These are phyloP conservation scores for Lamproptera curius DNA, from an alignment of 2,888 invertebrate genomes.

Conservation along the genomic window DNA sequence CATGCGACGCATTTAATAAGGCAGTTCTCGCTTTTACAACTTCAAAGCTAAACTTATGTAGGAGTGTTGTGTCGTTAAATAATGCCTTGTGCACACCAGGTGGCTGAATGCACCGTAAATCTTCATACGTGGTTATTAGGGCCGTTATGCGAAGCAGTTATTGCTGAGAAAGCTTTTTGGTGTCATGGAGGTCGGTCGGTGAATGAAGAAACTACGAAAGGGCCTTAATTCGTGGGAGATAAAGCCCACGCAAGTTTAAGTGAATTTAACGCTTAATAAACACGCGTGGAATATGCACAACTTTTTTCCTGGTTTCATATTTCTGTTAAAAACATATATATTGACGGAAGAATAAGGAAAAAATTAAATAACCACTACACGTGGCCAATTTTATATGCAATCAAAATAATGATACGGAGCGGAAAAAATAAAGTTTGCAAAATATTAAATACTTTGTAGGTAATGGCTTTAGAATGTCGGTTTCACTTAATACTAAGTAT, in stretches of 20 bases:
- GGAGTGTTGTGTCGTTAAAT: conserved; percentile 20
- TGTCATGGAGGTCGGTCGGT: conserved; percentile 41
- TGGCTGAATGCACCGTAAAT: conserved; percentile 26
- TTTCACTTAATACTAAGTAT: conserved; percentile 5
- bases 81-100: conserved; percentile 28
- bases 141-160: conserved; percentile 42
- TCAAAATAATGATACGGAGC: too few species aligned
- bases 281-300: too few species aligned
- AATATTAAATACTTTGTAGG: conserved; percentile 1
- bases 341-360: too few species aligned
- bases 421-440: background rate
- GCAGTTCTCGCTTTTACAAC: background rate
- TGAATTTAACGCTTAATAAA: too few species aligned
- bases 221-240: conserved; percentile 12
- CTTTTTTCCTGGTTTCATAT: too few species aligned
- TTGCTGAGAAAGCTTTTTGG: conserved; percentile 49
- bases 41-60: conserved; percentile 12
- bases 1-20: conserved; percentile 3
- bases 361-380: too few species aligned
- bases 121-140: conserved; percentile 41
- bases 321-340: too few species aligned
- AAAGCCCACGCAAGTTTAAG: conserved; percentile 15
- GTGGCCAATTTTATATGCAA: too few species aligned
- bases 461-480: conserved; percentile 6
- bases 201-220: conserved; percentile 17